Evolutionary conservation across 1,140 invertebrate species (phyloP).

Genomic region (Leptonema lineaticorne): DNA sequence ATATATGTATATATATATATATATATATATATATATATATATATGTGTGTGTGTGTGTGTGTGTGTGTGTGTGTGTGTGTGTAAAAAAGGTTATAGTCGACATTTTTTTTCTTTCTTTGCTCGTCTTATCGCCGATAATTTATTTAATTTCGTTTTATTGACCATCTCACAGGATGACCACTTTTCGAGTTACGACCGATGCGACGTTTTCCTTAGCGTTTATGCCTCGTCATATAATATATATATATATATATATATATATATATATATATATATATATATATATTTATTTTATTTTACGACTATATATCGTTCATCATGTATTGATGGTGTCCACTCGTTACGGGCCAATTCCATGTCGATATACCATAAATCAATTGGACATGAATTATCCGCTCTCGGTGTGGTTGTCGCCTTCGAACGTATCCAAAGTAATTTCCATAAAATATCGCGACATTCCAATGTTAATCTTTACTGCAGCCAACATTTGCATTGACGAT

Average conservation of each 20-base stretch:
- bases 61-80: too few species aligned
- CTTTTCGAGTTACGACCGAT: background rate
- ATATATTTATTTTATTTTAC: background rate
- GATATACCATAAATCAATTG: slow-evolving; percentile 11
- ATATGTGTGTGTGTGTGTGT: too few species aligned
- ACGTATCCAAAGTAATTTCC: slow-evolving; percentile 16
- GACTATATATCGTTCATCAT: background rate
- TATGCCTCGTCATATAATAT: background rate
- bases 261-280: background rate
- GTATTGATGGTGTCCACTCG: slow-evolving; percentile 6
- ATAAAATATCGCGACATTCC: slow-evolving; percentile 35
- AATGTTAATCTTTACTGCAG: slow-evolving; percentile 26
- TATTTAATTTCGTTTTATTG: too few species aligned
- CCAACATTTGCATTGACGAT: slow-evolving; percentile 13
- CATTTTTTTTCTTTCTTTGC: too few species aligned
- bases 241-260: background rate
- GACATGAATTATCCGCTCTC: background rate
- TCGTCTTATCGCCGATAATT: too few species aligned
- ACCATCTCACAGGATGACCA: background rate
- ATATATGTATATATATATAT: too few species aligned
- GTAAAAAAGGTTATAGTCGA: too few species aligned
- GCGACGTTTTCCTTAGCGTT: too few species aligned
- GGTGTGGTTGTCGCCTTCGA: slow-evolving; percentile 12
- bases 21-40: too few species aligned
- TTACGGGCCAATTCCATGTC: slow-evolving; percentile 12